Evolutionary conservation across 2,113 vertebrate species (phyloP).

Genomic region (Megaceryle maxima): DNA sequence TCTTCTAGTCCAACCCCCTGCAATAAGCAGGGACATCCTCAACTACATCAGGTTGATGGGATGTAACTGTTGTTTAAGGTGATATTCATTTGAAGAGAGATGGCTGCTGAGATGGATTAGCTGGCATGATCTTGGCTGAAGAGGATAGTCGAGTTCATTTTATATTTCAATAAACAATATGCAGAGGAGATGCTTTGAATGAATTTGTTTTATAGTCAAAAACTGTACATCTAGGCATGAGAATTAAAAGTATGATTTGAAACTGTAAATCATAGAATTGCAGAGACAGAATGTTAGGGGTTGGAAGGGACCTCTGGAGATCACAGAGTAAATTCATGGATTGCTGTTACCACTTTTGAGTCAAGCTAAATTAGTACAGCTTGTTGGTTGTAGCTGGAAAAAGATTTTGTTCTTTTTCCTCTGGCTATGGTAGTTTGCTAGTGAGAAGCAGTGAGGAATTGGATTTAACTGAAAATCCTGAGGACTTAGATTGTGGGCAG

Average conservation of each 20-base stretch:
- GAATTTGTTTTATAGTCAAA: neutral
- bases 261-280: neutral
- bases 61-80: neutral
- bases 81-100: neutral
- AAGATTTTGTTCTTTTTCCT: neutral
- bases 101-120: neutral
- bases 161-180: neutral
- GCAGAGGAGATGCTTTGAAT: neutral
- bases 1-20: no score
- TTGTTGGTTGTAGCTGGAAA: neutral
- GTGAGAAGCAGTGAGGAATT: neutral
- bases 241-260: neutral
- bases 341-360: neutral
- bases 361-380: neutral
- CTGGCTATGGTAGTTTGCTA: neutral
- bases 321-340: neutral
- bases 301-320: no score
- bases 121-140: neutral
- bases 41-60: neutral
- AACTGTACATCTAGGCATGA: neutral
- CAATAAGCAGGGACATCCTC: no score
- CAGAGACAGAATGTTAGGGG: no score
- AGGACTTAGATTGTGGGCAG: accelerated
- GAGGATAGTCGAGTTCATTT: neutral
- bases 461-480: neutral